phyloP scores from a whole-genome alignment of 2,797 vertebrate genomes.

The Fistularia tabacaria region DNA sequence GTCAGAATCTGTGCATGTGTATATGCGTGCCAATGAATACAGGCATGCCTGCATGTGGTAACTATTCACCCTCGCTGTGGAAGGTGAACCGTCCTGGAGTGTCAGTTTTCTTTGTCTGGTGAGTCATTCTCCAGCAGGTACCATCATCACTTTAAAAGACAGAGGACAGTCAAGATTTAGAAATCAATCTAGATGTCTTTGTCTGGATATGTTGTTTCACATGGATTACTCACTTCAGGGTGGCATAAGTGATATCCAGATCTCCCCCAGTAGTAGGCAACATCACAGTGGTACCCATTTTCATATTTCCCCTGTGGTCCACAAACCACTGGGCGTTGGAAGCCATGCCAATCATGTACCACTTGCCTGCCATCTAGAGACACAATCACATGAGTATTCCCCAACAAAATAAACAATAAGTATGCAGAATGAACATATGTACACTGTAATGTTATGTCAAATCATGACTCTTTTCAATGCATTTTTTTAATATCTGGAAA shows the following conservation, averaged over 20 bases:
- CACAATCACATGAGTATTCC: not conserved
- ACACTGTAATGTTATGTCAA: too few species aligned
- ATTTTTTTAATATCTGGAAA: too few species aligned
- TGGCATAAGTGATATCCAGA: slow-evolving; percentile 76
- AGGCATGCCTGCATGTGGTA: not conserved
- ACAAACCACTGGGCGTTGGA: slow-evolving; percentile 86
- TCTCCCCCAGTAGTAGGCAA: slow-evolving; percentile 58
- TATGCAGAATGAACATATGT: too few species aligned
- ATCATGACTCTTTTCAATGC: too few species aligned
- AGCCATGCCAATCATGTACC: slow-evolving; percentile 83
- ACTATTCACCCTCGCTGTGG: slow-evolving; percentile 76
- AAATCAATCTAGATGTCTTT: not conserved
- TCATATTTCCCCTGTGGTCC: slow-evolving; percentile 73
- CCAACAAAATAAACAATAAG: not conserved
- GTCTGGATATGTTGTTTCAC: not conserved
- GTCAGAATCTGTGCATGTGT: too few species aligned
- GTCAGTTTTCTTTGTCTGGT: slow-evolving; percentile 73
- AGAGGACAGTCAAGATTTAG: not conserved
- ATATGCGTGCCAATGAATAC: too few species aligned
- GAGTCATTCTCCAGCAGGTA: slow-evolving; percentile 75
- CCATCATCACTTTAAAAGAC: slow-evolving; percentile 71
- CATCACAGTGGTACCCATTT: slow-evolving; percentile 73
- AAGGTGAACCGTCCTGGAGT: slow-evolving; percentile 79
- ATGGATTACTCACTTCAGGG: slow-evolving; percentile 68
- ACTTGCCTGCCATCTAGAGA: slow-evolving; percentile 80